Conservation (phyloP, 2,113 vertebrate genomes). For the Pedetes capensis region DNA sequence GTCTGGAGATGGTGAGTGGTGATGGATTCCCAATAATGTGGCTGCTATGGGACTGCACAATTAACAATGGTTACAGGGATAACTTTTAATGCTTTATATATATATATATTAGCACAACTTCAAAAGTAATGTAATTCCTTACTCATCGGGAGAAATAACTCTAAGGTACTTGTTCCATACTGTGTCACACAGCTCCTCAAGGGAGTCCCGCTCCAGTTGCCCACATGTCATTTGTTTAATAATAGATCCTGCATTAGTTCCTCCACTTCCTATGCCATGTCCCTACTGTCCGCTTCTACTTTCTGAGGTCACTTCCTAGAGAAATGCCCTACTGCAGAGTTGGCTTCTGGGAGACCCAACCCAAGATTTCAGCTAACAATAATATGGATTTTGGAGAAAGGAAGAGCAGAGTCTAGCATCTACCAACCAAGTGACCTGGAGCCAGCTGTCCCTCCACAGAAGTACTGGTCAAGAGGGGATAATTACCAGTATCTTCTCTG, state of each 20-base stretch:
- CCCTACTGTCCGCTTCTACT: not conserved
- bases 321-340: not conserved
- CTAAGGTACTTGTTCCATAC: not conserved
- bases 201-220: accelerated
- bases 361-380: not conserved
- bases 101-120: not conserved
- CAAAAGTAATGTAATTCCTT: not conserved
- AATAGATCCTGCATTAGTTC: not conserved
- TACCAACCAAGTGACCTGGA: not conserved
- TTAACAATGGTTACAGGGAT: too few species aligned
- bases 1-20: not conserved
- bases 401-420: not conserved
- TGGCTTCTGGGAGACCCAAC: not conserved
- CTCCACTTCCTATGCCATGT: not conserved
- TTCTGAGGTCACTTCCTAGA: not conserved
- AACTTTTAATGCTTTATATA: too few species aligned
- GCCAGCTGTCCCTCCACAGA: not conserved
- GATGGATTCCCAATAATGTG: accelerated
- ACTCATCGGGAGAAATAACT: not conserved
- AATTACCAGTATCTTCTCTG: not conserved
- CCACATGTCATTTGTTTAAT: not conserved
- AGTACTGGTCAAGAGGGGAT: not conserved
- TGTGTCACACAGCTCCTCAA: too few species aligned
- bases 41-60: accelerated
- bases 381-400: not conserved